These are phyloP conservation scores for Sebastes oblongus DNA, from an alignment of 2,797 vertebrate genomes.

Conservation along the genomic window DNA sequence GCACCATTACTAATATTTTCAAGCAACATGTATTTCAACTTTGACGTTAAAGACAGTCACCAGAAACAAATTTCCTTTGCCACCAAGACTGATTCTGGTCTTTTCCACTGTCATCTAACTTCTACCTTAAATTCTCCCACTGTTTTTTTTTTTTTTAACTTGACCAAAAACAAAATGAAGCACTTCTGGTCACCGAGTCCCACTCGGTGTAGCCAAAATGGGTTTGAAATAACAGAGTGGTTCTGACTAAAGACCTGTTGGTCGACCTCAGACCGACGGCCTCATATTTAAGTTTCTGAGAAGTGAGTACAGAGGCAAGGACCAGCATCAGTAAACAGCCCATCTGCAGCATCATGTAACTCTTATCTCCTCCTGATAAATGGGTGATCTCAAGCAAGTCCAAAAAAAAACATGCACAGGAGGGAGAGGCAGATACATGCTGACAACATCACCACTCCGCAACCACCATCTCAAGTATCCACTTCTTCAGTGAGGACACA, in stretches of 20 bases:
- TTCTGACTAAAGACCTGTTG: background rate
- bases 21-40: background rate
- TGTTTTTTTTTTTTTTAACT: background rate
- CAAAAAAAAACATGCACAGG: conserved; percentile 36
- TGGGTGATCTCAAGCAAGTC: conserved; percentile 15
- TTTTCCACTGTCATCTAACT: conserved; percentile 22
- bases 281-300: background rate
- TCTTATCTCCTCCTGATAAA: conserved; percentile 14
- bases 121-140: background rate
- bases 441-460: conserved; percentile 66
- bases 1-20: background rate
- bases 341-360: conserved; percentile 8
- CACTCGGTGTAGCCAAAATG: background rate
- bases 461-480: conserved; percentile 60
- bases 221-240: background rate
- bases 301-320: conserved; percentile 25
- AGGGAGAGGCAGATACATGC: conserved; percentile 65
- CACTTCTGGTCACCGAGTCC: background rate
- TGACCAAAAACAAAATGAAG: background rate
- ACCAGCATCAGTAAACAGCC: conserved; percentile 53
- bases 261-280: background rate
- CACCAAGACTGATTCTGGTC: conserved; percentile 46
- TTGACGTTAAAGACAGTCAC: background rate
- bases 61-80: background rate
- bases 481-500: conserved; percentile 74